phyloP scores from a whole-genome alignment of 2,888 invertebrate species.

The Globia sparganii region DNA sequence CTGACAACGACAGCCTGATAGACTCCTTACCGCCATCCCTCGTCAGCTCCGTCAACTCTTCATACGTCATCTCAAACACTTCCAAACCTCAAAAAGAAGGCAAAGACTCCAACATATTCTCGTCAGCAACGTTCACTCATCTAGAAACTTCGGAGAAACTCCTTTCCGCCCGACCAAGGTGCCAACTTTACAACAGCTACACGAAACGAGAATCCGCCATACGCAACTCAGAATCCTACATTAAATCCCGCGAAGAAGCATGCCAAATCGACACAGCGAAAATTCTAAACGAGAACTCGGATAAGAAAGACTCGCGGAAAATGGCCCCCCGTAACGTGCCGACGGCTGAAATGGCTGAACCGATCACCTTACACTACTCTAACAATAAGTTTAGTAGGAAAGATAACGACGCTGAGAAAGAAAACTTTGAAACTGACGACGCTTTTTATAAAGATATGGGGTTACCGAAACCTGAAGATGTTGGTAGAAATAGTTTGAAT shows the following conservation, averaged over 20 bases:
- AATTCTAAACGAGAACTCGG: constrained; percentile 83
- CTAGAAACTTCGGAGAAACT: constrained; percentile 85
- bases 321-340: constrained; percentile 44
- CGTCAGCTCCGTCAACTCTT: constrained; percentile 87
- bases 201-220: constrained; percentile 80
- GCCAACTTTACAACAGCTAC: constrained; percentile 80
- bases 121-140: constrained; percentile 86
- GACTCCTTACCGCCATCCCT: constrained; percentile 87
- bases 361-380: constrained; percentile 84
- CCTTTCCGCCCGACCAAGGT: constrained; percentile 82
- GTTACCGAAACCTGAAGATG: constrained; percentile 76
- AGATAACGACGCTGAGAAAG: constrained; percentile 84
- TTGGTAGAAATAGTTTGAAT: constrained; percentile 81
- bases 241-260: constrained; percentile 83
- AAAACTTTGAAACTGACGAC: constrained; percentile 86
- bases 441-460: constrained; percentile 86
- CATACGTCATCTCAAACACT: constrained; percentile 81
- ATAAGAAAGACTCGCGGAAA: constrained; percentile 79
- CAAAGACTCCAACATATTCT: constrained; percentile 84
- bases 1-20: constrained; percentile 86
- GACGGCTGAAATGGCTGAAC: constrained; percentile 80
- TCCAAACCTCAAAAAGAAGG: constrained; percentile 76
- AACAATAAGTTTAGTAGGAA: constrained; percentile 82
- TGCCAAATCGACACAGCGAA: constrained; percentile 84
- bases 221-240: constrained; percentile 84